Base-by-base conservation (phyloP, 2,888 invertebrate genomes). In the Marronus borbonicus region DNA sequence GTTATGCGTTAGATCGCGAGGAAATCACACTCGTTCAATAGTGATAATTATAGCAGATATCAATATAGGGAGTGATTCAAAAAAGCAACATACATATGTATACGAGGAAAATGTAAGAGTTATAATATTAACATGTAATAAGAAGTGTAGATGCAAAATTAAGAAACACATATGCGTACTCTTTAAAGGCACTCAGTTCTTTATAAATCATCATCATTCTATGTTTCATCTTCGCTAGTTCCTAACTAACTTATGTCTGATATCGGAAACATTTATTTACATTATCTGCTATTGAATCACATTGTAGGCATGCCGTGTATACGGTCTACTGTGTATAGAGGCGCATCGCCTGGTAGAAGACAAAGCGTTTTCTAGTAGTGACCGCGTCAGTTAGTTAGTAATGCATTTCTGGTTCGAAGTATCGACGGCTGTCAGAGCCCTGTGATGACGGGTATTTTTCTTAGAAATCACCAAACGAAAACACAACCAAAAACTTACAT, bases 251-350 rank as follows among this genome's bases (percentile, higher is more conserved):
- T 64, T 62, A 69, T 64, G 74, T 77, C 77, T 77, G 72, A 72
- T 77, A 77, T 77, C 64, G 65, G 55, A 36, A 72, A 77, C 77
- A 77, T 77, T 77, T 77, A 77, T 72, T 44, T 77, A 77, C 72
- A 44, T 24, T 77, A 72, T 77, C 60, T 74, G n/a, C 24, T 74
- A 60, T 74, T 44, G 60, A 62, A 60, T 44, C 44, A 72, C 55
- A 55, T 24, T 14, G 50, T 50, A 28, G 44, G 17, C 60, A 60
- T 60, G 39, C 24, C 44, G 44, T 24, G 60, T 24, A 36, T 74
- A 72, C 72, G 20, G 58, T 72, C 72, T 72, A 72, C 72, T 44
- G 72, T 74, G 31, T 31, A 55, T 49, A 60, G 72, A 60, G 60
- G 60, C 44, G 44, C 44, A 60, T 74, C 60, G 60, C 60, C 28